Percentiles rank a stretch among this genome's conserved stretches.
Conservation (phyloP, 2,888 invertebrate genomes). For the Acanthosepion lycidas region DNA sequence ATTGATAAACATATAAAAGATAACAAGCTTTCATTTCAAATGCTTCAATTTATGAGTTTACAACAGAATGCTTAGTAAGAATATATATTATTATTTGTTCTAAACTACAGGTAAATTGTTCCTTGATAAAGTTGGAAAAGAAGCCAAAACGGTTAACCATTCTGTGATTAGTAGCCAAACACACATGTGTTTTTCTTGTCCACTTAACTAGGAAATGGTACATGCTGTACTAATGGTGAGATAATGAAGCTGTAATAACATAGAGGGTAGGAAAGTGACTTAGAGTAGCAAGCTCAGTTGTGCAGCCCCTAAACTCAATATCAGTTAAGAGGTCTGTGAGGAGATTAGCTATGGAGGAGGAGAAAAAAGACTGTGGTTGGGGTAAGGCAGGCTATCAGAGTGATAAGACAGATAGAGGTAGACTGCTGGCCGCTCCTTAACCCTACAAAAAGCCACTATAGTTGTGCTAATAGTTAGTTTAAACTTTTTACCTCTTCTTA, state of each 20-base stretch:
- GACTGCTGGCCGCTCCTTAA: background rate
- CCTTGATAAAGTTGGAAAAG: constrained; percentile 33
- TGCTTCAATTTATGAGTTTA: background rate
- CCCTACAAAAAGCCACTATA: background rate
- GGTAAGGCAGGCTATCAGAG: background rate
- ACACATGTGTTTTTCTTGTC: background rate
- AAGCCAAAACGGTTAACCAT: background rate
- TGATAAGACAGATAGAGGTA: constrained; percentile 13
- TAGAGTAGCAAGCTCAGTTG: background rate
- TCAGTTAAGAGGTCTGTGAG: constrained; percentile 33
- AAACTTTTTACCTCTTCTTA: background rate
- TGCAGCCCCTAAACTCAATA: constrained; percentile 33
- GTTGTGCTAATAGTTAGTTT: constrained; percentile 11
- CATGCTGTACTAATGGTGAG: constrained; percentile 17
- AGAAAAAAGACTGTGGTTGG: background rate
- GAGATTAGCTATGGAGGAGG: background rate
- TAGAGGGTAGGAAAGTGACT: background rate
- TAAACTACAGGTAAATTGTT: constrained; percentile 2
- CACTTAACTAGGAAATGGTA: constrained; percentile 33
- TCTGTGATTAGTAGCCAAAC: background rate
- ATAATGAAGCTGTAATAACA: background rate
- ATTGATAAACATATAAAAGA: too few species aligned
- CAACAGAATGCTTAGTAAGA: background rate
- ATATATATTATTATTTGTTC: background rate
- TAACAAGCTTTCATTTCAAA: background rate